Percentiles rank a stretch among this genome's conserved stretches.
phyloP scores from a whole-genome alignment of 2,797 vertebrate genomes.

The Decapterus maruadsi region DNA sequence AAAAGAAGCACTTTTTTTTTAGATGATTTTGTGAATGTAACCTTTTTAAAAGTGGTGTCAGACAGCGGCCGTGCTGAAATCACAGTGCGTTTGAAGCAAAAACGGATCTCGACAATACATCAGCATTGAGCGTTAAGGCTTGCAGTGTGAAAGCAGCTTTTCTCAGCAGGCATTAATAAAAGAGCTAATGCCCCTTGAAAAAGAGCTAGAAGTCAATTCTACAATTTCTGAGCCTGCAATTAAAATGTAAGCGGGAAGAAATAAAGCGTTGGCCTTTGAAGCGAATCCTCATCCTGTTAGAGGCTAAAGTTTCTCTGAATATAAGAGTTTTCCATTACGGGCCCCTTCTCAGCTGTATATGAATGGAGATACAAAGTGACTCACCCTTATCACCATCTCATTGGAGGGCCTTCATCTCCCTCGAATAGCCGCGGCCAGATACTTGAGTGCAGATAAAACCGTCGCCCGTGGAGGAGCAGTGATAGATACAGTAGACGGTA shows the following conservation, averaged over 20 bases:
- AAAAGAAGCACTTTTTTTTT: constrained; percentile 25
- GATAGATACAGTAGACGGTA: constrained; percentile 50
- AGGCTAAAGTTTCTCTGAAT: constrained; percentile 38
- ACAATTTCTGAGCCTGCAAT: constrained; percentile 35
- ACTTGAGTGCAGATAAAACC: constrained; percentile 60
- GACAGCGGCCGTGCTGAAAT: constrained; percentile 17
- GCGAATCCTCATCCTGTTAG: constrained; percentile 18
- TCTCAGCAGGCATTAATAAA: constrained; percentile 56
- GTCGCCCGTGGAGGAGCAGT: constrained; percentile 39
- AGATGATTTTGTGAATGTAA: constrained; percentile 9
- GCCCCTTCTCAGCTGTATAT: constrained; percentile 16
- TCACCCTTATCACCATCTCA: constrained; percentile 59
- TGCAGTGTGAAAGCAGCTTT: constrained; percentile 37
- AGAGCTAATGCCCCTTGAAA: constrained; percentile 49
- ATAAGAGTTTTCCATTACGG: constrained; percentile 38
- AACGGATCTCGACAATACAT: constrained; percentile 19
- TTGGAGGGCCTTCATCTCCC: constrained; percentile 54
- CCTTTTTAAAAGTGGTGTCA: constrained; percentile 20
- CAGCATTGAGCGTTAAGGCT: constrained; percentile 18
- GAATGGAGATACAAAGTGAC: constrained; percentile 52
- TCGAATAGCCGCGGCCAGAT: constrained; percentile 56
- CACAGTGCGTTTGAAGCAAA: neutral
- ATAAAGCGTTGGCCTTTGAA: constrained; percentile 29
- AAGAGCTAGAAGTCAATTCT: constrained; percentile 43
- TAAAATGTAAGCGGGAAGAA: constrained; percentile 27